phyloP scores from a whole-genome alignment of 2,888 invertebrate genomes.

The Colostygia pectinataria region DNA sequence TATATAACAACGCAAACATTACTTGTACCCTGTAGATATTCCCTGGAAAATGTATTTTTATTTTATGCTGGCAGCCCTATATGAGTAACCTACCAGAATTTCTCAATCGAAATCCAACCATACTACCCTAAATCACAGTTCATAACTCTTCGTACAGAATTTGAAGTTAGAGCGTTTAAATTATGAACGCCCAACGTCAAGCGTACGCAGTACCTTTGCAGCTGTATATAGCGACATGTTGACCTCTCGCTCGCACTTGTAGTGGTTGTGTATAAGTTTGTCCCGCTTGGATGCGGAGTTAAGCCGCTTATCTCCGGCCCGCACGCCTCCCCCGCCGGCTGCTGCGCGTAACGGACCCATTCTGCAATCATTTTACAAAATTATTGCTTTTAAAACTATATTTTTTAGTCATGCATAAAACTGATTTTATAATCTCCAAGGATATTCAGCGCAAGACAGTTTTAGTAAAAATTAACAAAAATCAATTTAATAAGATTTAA shows the following conservation, averaged over 20 bases:
- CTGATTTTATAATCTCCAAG: too few relatives aligned
- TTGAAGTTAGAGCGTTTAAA: conserved; percentile 50
- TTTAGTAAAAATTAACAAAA: too few relatives aligned
- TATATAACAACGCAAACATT: conserved; percentile 67
- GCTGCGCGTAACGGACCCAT: conserved; percentile 70
- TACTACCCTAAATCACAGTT: conserved; percentile 19
- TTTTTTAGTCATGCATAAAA: conserved; percentile 10
- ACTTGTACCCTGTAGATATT: conserved; percentile 78
- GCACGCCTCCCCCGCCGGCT: conserved; percentile 74
- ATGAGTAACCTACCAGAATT: conserved; percentile 42
- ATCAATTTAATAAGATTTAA: too few relatives aligned
- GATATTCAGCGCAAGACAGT: too few relatives aligned
- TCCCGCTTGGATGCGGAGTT: conserved; percentile 70
- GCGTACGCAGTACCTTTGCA: conserved; percentile 71
- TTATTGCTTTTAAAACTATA: conserved; percentile 20
- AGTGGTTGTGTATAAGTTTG: conserved; percentile 35
- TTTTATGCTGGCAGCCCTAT: conserved; percentile 58
- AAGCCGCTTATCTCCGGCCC: conserved; percentile 82
- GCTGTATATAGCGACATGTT: conserved; percentile 71
- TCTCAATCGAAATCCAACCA: conserved; percentile 35
- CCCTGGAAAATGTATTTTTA: conserved; percentile 81
- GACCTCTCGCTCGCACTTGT: conserved; percentile 48
- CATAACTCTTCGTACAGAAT: conserved; percentile 31
- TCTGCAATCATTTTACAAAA: conserved; percentile 45
- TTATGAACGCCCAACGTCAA: conserved; percentile 42